Evolutionary conservation across 2,797 vertebrate species (phyloP).

Genomic region (Scleropages formosus): DNA sequence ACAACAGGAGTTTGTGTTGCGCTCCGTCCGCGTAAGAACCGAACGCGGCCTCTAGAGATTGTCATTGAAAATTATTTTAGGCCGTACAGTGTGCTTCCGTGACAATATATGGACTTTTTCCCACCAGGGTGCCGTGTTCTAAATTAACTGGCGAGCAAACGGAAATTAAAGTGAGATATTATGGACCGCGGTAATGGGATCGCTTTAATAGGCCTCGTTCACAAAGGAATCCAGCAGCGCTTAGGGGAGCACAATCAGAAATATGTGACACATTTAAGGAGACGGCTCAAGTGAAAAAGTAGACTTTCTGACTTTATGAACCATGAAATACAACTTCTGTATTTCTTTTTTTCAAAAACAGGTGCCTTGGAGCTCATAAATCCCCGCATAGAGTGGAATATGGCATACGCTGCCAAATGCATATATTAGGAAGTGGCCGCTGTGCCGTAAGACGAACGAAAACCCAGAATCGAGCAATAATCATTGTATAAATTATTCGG

Average conservation of each 20-base stretch:
- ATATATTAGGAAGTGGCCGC: too few species aligned
- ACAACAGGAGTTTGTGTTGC: slow-evolving; percentile 30
- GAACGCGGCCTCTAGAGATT: slow-evolving; percentile 29
- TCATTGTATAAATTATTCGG: too few species aligned
- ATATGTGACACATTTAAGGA: slow-evolving; percentile 58
- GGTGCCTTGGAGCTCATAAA: too few species aligned
- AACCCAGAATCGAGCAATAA: too few species aligned
- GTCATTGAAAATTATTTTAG: slow-evolving; percentile 57
- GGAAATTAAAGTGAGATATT: slow-evolving; percentile 61
- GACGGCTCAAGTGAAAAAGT: slow-evolving; percentile 44
- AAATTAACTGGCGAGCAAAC: slow-evolving; percentile 64
- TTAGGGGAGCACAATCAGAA: slow-evolving; percentile 49
- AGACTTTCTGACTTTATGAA: slow-evolving; percentile 35
- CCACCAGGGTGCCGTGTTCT: slow-evolving; percentile 56
- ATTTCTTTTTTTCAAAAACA: too few species aligned
- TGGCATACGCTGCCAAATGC: too few species aligned
- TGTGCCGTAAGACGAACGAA: too few species aligned
- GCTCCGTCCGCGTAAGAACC: slow-evolving; percentile 19
- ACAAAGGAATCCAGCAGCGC: slow-evolving; percentile 53
- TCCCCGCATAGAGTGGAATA: too few species aligned
- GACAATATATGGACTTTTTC: slow-evolving; percentile 65
- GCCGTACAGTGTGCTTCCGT: slow-evolving; percentile 58
- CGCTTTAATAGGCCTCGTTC: slow-evolving; percentile 60
- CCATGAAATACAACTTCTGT: too few species aligned
- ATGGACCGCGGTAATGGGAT: slow-evolving; percentile 59